Base-by-base conservation (phyloP, 2,113 vertebrate genomes). In the Sylvilagus bachmani region DNA sequence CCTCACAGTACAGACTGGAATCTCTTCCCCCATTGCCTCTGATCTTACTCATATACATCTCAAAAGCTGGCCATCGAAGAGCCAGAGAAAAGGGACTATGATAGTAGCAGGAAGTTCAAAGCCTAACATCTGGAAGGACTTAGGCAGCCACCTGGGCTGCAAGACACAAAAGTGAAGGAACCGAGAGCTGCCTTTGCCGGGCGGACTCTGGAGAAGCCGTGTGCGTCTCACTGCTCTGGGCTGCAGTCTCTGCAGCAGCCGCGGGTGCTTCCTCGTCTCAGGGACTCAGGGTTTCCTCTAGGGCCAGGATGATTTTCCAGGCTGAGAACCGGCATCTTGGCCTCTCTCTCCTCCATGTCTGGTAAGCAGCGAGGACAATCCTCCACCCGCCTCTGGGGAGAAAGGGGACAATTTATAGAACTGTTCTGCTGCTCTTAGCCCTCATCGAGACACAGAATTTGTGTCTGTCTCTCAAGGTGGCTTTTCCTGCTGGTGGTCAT, bases 391-490 rank as follows among this genome's bases (percentile, higher is more conserved):
- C 36, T 89, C 62, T 19, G 11, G 25, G 79, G 85, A 74, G 78
- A 49, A 88, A 88, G 31, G 66, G 51, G 44, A 95, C 94, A 92
- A 71, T 97, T 96, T 95, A 89, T 86, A 91, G 93, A 89, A 94
- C 67, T 62, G 89, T 94, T 95, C 81, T 94, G 93, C 86, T 67
- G 74, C 67, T 83, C 75, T 94, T 55, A 86, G 86, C 74, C 61
- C 86, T 96, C 93, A 38, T 27, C 38, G 89, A 96, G 80, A 94
- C 83, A 89, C 79, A 93, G 91, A 92, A 96, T 96, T 89, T 78
- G 92, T 92, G 90, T 92, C 89, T 24, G 10, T 97, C 58, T 96
- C 89, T 93, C 83, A 55, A 90, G 64, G 86, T 91, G 94, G 86
- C 89, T 94, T 96, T 69, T 91, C 62, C 64, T 31, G 89, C 69